Percentiles rank a stretch among this genome's conserved stretches.
Conservation (phyloP, 2,797 vertebrate genomes). For the Galaxias olidus region DNA sequence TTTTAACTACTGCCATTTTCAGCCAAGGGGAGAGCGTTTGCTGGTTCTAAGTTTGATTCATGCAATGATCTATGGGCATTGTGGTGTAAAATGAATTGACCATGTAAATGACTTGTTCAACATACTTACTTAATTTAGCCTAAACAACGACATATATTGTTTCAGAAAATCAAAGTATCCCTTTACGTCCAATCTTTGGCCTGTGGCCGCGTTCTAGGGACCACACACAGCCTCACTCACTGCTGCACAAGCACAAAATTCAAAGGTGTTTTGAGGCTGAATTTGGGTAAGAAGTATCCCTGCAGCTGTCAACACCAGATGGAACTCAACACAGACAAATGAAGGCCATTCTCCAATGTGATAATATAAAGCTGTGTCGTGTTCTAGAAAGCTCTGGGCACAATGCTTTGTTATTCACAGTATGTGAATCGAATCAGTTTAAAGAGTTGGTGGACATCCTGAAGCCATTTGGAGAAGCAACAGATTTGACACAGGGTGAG, state of each 20-base stretch:
- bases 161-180: too few relatives aligned
- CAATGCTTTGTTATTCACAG: slow-evolving; percentile 28
- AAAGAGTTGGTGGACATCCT: slow-evolving; percentile 40
- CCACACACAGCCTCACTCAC: too few relatives aligned
- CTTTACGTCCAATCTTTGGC: too few relatives aligned
- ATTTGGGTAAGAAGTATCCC: slow-evolving; percentile 41
- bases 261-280: slow-evolving; percentile 38
- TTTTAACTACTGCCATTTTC: too few relatives aligned
- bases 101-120: too few relatives aligned
- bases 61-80: too few relatives aligned
- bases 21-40: too few relatives aligned
- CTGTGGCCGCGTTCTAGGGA: too few relatives aligned
- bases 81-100: too few relatives aligned
- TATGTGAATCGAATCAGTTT: slow-evolving; percentile 38
- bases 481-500: slow-evolving; percentile 43
- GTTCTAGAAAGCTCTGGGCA: slow-evolving; percentile 36
- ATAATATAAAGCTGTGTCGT: slow-evolving; percentile 26
- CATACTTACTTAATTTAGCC: too few relatives aligned
- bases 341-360: slow-evolving; percentile 34
- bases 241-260: slow-evolving; percentile 31
- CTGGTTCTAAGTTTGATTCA: too few relatives aligned
- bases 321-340: slow-evolving; percentile 45
- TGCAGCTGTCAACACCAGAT: slow-evolving; percentile 37
- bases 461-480: slow-evolving; percentile 41
- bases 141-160: too few relatives aligned